Evolutionary conservation across 1,140 invertebrate genomes (phyloP).

Genomic region (Drosophila navojoa): DNA sequence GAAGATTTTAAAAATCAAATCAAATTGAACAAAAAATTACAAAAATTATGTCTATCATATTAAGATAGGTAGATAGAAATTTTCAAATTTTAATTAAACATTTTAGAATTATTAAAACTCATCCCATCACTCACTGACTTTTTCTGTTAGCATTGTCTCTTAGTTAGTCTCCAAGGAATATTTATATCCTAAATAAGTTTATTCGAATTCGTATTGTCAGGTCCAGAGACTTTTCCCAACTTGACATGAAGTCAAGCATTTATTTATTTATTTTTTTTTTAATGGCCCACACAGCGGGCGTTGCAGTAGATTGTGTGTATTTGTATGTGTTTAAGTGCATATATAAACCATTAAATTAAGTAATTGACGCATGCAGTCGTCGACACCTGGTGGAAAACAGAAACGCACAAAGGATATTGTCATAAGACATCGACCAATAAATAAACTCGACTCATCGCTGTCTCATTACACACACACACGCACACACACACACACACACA

Average conservation of each 20-base stretch:
- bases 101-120: too few species aligned
- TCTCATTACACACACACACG: background rate
- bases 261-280: slow-evolving; percentile 42
- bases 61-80: too few species aligned
- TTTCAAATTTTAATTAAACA: too few species aligned
- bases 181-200: background rate
- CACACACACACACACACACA: background rate
- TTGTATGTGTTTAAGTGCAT: slow-evolving; percentile 45
- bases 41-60: too few species aligned
- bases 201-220: background rate
- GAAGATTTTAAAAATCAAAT: too few species aligned
- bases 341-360: slow-evolving; percentile 72
- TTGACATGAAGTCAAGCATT: background rate
- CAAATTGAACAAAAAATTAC: too few species aligned
- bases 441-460: slow-evolving; percentile 16
- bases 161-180: too few species aligned
- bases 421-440: slow-evolving; percentile 29
- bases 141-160: background rate
- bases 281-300: slow-evolving; percentile 34
- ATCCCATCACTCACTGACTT: too few species aligned
- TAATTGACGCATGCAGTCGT: slow-evolving; percentile 60
- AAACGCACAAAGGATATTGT: slow-evolving; percentile 23
- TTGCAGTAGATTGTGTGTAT: slow-evolving; percentile 18
- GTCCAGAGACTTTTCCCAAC: background rate
- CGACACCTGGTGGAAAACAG: slow-evolving; percentile 43